Evolutionary conservation across 2,113 vertebrate species (phyloP).

Genomic region (Paralichthys olivaceus): DNA sequence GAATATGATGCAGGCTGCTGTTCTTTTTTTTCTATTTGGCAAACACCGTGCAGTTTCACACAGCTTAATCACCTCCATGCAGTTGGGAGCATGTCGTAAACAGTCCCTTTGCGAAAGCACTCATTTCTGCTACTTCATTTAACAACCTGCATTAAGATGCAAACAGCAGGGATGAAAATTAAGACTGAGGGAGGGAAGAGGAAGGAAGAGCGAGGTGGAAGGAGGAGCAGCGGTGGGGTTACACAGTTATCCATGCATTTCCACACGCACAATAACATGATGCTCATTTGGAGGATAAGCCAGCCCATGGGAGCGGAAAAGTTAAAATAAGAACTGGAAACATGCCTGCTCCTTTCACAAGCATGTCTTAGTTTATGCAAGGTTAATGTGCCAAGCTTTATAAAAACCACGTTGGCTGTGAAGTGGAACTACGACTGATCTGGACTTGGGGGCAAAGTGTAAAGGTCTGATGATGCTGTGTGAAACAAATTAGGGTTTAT

Average conservation of each 20-base stretch:
- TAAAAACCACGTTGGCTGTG: conserved; percentile 69
- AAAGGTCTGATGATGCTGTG: conserved; percentile 85
- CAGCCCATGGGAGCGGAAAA: conserved; percentile 14
- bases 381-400: conserved; percentile 47
- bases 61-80: conserved; percentile 69
- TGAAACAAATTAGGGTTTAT: conserved; percentile 82
- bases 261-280: conserved; percentile 38
- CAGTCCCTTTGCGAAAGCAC: conserved; percentile 66
- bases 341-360: conserved; percentile 16
- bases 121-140: conserved; percentile 80
- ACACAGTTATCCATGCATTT: conserved; percentile 49
- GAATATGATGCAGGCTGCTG: conserved; percentile 32
- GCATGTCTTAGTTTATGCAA: conserved; percentile 4
- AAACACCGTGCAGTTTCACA: conserved; percentile 58
- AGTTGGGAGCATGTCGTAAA: conserved; percentile 62
- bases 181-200: conserved; percentile 50
- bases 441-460: conserved; percentile 86
- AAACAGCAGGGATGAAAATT: conserved; percentile 68
- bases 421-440: conserved; percentile 83
- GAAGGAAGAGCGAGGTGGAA: conserved; percentile 18
- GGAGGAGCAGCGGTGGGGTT: conserved; percentile 37
- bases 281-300: conserved; percentile 40
- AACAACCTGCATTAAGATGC: conserved; percentile 74
- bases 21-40: conserved; percentile 45
- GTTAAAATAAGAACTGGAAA: conserved; percentile 1